Base-by-base conservation (phyloP, 2,797 vertebrate species). In the Rhodeus uyekii region DNA sequence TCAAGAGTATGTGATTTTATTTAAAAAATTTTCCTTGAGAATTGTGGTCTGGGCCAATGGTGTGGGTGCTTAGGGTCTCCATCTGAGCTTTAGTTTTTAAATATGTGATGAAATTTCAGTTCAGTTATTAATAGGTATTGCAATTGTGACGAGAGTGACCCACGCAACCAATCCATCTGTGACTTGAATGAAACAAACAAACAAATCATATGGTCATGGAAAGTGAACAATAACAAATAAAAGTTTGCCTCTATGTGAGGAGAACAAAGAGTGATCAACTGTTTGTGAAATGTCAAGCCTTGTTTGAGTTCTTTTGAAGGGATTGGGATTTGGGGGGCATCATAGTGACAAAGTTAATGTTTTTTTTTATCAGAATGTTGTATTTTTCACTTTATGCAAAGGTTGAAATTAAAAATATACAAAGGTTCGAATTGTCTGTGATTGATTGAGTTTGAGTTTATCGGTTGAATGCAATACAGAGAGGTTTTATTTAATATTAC, bases 211-310 rank as follows among this genome's bases (percentile, higher is more conserved):
- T 19, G 8, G 14, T 48, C 29, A 50, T 73, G 32, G 38, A 50
- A 63, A 39, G 68, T 53, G 58, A 81, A 73, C 32, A 39, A 12
- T 58, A 79, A 69, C 64, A 69, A 46, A 80, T 77, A 24, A 77
- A 48, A 10, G 3, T 14, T 36, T 50, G 24, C 46, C 1, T 72
- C 6, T 53, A 29, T 69, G 42, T 72, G 27, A 50, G 0, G 44
- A n/a, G 12, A 50, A 50, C 46, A 1, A 4, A 22, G n/a, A 3
- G 19, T 34, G 10, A 7, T n/a, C 24, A 13, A 7, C 22, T 18
- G 53, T 29, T 68, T 39, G 16, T 68, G 24, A 55, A 50, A 53
- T 29, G 32, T 67, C 7, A 19, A 22, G 10, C 46, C 46, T 68
- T 53, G 63, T 67, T 39, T 39, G 9, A 39, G 42, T 65, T 18